Evolutionary conservation across 2,113 vertebrate genomes (phyloP), one percentile per base, ranked within the genome.

Genomic region (Sturnus vulgaris): DNA sequence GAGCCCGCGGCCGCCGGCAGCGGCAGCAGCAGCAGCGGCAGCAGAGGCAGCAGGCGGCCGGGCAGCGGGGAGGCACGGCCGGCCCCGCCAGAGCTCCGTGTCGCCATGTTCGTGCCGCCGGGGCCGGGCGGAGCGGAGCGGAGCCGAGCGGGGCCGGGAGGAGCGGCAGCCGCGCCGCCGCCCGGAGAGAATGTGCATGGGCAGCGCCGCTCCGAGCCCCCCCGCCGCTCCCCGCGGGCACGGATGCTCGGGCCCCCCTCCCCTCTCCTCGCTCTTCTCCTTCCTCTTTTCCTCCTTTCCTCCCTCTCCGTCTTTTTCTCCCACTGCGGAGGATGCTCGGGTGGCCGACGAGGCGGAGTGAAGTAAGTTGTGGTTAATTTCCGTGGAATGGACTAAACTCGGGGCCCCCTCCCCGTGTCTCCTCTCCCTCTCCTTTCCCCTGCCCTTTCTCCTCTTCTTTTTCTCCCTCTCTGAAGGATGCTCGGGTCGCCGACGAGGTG

Each of bases 131-230:
- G 72, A 57, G 70, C 70, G 96, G 37, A n/a, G 73, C 57, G 53
- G 73, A 47, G 64, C 70, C 92, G 31, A 56, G 50, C 78, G 42
- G 30, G 53, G 85, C 85, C 47, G 63, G 31, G 68, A 70, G 57
- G 64, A 18, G 69, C 60, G 60, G 82, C 42, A 75, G 82, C 76
- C 76, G 94, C 93, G 97, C 97, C 97, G 97, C 97, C 97, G 97
- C 97, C 97, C 96, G 97, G 97, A 97, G 91, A 98, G 97, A 97
- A 97, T 97, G 97, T 87, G 97, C 95, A 96, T 72, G 95, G 86
- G 94, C 84, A 80, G 76, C 60, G 53, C 39, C 39, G 39, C 39
- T 40, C 77, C 28, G 47, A 6, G 53, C 44, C 50, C 88, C 82
- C 70, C 63, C 71, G n/a, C 87, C 78, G 55, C 79, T 47, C 52